A percentile compares a stretch with the other conserved stretches of the same genome.
Evolutionary conservation across 2,113 vertebrate genomes (phyloP).

Genomic region (Pongo pygmaeus): DNA sequence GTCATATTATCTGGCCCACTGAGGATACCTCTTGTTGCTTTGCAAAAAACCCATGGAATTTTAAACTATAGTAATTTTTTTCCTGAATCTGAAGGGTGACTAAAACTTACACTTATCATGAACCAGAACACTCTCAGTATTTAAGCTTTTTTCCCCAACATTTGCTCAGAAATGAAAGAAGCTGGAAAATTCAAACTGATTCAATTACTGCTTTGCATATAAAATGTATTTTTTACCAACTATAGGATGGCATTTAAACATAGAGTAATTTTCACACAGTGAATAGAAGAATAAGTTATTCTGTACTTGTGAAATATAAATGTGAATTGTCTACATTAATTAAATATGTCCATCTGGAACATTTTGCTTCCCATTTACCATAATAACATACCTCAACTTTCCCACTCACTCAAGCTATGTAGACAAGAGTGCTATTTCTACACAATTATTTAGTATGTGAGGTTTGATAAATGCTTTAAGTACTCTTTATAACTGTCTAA

Average conservation of each 20-base stretch:
- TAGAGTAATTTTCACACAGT: neutral
- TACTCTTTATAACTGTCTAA: neutral
- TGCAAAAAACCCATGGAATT: neutral
- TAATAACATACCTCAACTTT: neutral
- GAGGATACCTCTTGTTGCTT: neutral
- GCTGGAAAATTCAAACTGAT: neutral
- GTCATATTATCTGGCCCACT: neutral
- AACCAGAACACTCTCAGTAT: neutral
- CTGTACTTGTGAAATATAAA: neutral
- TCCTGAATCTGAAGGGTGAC: neutral
- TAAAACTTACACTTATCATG: neutral
- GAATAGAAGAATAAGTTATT: neutral
- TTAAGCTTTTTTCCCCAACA: neutral
- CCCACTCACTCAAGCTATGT: neutral
- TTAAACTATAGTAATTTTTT: neutral
- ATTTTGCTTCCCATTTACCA: neutral
- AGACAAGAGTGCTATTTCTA: neutral
- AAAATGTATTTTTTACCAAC: constrained; percentile 7
- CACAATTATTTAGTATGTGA: neutral
- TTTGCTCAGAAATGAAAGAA: neutral
- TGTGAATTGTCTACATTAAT: neutral
- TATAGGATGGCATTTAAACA: neutral
- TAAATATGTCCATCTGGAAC: neutral
- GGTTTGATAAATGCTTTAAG: neutral
- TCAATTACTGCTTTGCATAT: neutral